Evolutionary conservation across 2,113 vertebrate species (phyloP).

Genomic region (Esox niger): DNA sequence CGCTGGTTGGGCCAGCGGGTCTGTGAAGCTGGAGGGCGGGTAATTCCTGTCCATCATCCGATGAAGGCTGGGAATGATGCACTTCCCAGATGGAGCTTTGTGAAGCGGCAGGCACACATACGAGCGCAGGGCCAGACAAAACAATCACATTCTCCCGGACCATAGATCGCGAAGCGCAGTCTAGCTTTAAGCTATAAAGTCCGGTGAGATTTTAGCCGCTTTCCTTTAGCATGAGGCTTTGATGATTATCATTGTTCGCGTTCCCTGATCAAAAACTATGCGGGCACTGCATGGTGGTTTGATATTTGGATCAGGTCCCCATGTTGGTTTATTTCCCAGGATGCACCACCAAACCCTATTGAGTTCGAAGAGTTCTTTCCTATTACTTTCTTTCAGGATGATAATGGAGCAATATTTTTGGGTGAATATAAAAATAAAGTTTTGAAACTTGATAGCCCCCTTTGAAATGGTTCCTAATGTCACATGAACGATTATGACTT

Average conservation of each 20-base stretch:
- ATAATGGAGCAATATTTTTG: not conserved
- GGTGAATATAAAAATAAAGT: too few relatives aligned
- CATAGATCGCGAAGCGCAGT: conserved; percentile 15
- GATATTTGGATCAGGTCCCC: conserved; percentile 67
- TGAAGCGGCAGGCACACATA: conserved; percentile 68
- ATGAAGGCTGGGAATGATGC: conserved; percentile 61
- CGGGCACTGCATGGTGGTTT: conserved; percentile 47
- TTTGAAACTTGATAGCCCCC: not conserved
- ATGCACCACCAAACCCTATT: conserved; percentile 72
- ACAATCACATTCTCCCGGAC: conserved; percentile 48
- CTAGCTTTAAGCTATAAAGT: conserved; percentile 16
- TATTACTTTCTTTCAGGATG: not conserved
- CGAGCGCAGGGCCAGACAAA: conserved; percentile 50
- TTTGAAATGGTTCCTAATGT: not conserved
- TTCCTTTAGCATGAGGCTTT: conserved; percentile 26
- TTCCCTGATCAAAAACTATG: conserved; percentile 44
- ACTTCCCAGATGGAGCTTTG: conserved; percentile 66
- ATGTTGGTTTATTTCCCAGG: conserved; percentile 80
- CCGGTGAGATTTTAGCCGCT: conserved; percentile 31
- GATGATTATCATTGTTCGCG: conserved; percentile 40
- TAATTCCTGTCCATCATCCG: conserved; percentile 94
- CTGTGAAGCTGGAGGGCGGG: conserved; percentile 84
- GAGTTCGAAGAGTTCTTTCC: conserved; percentile 35
- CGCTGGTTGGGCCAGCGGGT: conserved; percentile 78
- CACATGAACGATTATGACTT: not conserved